Base-by-base conservation (phyloP, 2,797 vertebrate species). In the Tangara arthus region DNA sequence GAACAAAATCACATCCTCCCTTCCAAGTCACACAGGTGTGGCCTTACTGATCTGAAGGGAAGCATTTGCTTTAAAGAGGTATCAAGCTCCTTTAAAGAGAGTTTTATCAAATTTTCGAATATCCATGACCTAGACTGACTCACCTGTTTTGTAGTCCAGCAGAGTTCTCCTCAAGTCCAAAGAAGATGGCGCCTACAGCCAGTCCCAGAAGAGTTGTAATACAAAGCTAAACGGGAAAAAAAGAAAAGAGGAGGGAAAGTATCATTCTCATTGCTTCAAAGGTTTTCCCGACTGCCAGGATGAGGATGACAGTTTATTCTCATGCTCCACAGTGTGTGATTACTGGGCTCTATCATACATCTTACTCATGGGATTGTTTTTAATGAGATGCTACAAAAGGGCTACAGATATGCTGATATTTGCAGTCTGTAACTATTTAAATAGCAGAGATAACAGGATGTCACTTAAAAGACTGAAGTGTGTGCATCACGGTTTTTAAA, bases 81-180 rank as follows among this genome's bases (percentile, higher is more conserved):
- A 32, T 30, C 49, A 18, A 15, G 6, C 19, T 64, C 14, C 47
- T 55, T 55, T 46, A 28, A 14, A 73, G 3, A 52, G 22, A 50
- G 5, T 9, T 84, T 77, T 44, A 44, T 34, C 27, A 46, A 22
- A 28, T 14, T 24, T 71, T 41, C n/a, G 2, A n/a, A 19, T 52
- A 77, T 23, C 24, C 32, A 30, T 35, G 53, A 24, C 24, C 26
- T 50, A 84, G 78, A 70, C 56, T 59, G 50, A 97, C 98, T 97
- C 66, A 99, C 99, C 99, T 98, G 97, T 99, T 99, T 97, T 99
- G 99, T 30, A 99, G 97, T 19, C 99, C 99, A 14, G 98, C 75
- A 34, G 89, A 27, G 87, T 99, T 97, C 5, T 98, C 80, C 95
- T 98, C 97, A 44, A 99, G 98, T 23, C 96, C 95, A 84, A 98